These are phyloP conservation scores for Agapetus fuscipes DNA, from an alignment of 2,888 invertebrate genomes.

Conservation along the genomic window DNA sequence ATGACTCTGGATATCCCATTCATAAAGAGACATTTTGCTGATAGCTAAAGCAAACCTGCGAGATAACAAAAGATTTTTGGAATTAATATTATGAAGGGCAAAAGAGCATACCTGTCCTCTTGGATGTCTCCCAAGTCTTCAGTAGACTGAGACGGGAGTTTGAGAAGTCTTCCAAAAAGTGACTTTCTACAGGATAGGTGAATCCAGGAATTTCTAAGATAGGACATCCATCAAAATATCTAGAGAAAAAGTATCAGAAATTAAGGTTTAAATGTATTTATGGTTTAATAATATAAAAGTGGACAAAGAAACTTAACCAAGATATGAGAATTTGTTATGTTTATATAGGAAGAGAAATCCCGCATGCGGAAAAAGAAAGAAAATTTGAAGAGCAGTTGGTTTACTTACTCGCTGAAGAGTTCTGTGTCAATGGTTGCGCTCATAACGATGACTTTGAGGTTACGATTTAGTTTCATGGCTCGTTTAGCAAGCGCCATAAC, in stretches of 20 bases:
- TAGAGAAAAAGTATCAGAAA: constrained; percentile 23
- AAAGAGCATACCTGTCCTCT: constrained; percentile 28
- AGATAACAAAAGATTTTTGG: too few species aligned
- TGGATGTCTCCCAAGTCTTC: constrained; percentile 28
- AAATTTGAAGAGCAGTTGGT: too few species aligned
- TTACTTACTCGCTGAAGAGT: constrained; percentile 49
- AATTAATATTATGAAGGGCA: too few species aligned
- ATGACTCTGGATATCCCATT: too few species aligned
- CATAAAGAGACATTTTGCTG: too few species aligned
- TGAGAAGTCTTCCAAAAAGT: constrained; percentile 46
- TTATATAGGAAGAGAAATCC: too few species aligned
- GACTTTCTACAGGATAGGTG: constrained; percentile 49
- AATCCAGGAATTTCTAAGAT: constrained; percentile 47
- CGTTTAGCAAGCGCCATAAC: constrained; percentile 49
- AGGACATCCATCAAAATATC: constrained; percentile 38
- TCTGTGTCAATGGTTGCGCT: constrained; percentile 60
- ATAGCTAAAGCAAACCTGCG: too few species aligned
- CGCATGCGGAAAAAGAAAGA: too few species aligned
- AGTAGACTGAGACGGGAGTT: constrained; percentile 27
- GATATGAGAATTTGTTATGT: too few species aligned
- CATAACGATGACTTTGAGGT: constrained; percentile 56
- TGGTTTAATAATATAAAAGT: too few species aligned
- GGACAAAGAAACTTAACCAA: too few species aligned
- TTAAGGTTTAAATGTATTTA: too few species aligned
- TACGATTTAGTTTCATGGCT: constrained; percentile 42